Percentiles rank a stretch among this genome's conserved stretches.
Evolutionary conservation across 2,888 invertebrate species (phyloP).

Genomic region (Portevinia maculata): DNA sequence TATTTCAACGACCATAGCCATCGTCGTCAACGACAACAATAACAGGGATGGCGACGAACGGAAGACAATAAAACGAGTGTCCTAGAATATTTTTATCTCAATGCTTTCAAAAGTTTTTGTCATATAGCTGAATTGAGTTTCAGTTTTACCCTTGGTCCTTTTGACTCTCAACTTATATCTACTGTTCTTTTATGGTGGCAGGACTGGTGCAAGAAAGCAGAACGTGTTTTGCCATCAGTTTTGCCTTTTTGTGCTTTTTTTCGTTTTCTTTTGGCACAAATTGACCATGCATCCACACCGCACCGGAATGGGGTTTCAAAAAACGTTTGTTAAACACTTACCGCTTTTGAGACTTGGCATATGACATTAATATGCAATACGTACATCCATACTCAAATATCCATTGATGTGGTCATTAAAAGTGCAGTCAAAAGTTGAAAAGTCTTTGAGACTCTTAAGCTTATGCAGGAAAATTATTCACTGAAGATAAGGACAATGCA

Average conservation of each 20-base stretch:
- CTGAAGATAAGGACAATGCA: too few species aligned
- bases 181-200: constrained; percentile 8
- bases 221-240: constrained; percentile 9
- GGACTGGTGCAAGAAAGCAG: constrained; percentile 12
- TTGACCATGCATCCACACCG: constrained; percentile 45
- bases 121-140: constrained; percentile 67
- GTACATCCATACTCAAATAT: not conserved
- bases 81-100: constrained; percentile 67
- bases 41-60: constrained; percentile 39
- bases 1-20: constrained; percentile 37
- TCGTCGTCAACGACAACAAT: constrained; percentile 16
- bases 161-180: constrained; percentile 34
- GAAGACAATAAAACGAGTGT: constrained; percentile 67
- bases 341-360: constrained; percentile 25
- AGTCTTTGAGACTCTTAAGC: not conserved
- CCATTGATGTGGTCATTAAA: not conserved
- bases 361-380: constrained; percentile 14
- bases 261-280: constrained; percentile 43
- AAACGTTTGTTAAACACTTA: constrained; percentile 37
- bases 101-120: constrained; percentile 71
- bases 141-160: constrained; percentile 52
- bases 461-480: too few species aligned
- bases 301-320: constrained; percentile 4
- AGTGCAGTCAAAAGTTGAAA: not conserved
- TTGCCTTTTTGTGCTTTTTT: constrained; percentile 30